Percentiles rank a stretch among this genome's conserved stretches.
Evolutionary conservation across 2,797 vertebrate genomes (phyloP).

Genomic region (Echeneis naucrates): DNA sequence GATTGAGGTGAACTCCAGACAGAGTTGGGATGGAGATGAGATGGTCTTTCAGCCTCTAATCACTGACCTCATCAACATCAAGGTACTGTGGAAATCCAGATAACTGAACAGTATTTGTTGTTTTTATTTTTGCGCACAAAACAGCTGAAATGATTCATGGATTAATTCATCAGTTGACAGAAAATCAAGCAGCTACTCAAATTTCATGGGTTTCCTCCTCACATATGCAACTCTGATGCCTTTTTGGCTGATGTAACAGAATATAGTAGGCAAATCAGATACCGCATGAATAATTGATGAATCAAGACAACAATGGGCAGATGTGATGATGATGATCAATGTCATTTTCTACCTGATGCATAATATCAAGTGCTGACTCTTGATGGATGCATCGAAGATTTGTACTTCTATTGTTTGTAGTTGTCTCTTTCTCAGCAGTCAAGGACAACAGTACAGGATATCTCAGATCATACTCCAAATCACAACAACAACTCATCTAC

Average conservation of each 20-base stretch:
- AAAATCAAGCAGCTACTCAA: too few species aligned
- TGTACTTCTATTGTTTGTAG: too few species aligned
- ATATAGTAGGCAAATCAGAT: neutral
- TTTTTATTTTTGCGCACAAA: too few species aligned
- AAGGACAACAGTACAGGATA: neutral
- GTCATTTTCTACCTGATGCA: neutral
- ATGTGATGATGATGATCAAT: neutral
- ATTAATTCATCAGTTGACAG: too few species aligned
- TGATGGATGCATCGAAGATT: neutral
- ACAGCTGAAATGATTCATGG: too few species aligned
- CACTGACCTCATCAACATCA: conserved; percentile 95
- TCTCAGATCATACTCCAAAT: neutral
- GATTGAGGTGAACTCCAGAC: conserved; percentile 95
- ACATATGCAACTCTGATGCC: neutral
- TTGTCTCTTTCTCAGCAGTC: too few species aligned
- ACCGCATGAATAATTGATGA: neutral
- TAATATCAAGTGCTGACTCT: neutral
- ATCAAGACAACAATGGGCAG: neutral
- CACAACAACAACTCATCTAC: neutral
- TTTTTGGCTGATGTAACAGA: neutral
- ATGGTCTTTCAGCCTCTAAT: conserved; percentile 95
- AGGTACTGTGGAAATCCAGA: conserved; percentile 82
- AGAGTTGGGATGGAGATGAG: conserved; percentile 98
- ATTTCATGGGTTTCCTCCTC: neutral
- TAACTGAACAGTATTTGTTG: too few species aligned